Conservation (phyloP, 2,888 invertebrate genomes). For the Cephus rjabovi region DNA sequence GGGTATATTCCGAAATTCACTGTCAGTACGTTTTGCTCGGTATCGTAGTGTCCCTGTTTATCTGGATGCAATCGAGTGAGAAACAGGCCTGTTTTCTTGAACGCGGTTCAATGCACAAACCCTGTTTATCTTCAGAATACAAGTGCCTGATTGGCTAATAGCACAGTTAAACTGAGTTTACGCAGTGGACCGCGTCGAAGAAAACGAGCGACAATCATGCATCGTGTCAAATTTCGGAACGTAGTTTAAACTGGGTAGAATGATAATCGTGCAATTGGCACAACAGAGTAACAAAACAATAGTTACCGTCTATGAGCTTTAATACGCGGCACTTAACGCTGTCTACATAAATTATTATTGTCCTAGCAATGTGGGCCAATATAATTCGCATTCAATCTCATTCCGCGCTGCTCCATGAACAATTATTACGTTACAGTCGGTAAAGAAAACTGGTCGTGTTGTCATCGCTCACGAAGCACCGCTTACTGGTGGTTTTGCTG, state of each 20-base stretch:
- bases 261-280: not conserved
- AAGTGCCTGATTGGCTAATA: no score
- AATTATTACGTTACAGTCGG: slow-evolving; percentile 79
- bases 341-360: slow-evolving; percentile 3
- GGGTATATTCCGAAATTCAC: not conserved
- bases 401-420: not conserved
- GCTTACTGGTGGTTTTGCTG: slow-evolving; percentile 93
- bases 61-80: no score
- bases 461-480: slow-evolving; percentile 97
- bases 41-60: no score
- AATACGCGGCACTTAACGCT: slow-evolving; percentile 4
- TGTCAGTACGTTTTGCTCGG: no score
- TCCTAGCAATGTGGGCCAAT: slow-evolving; percentile 2
- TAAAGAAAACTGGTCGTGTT: slow-evolving; percentile 92
- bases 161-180: no score
- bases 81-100: no score
- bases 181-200: no score
- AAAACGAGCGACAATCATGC: no score
- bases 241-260: not conserved
- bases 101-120: no score
- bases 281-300: not conserved
- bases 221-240: no score
- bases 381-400: slow-evolving; percentile 5
- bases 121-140: no score
- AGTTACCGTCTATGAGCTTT: not conserved